Evolutionary conservation across 2,888 invertebrate genomes (phyloP).

Genomic region (Eupithecia insigniata): DNA sequence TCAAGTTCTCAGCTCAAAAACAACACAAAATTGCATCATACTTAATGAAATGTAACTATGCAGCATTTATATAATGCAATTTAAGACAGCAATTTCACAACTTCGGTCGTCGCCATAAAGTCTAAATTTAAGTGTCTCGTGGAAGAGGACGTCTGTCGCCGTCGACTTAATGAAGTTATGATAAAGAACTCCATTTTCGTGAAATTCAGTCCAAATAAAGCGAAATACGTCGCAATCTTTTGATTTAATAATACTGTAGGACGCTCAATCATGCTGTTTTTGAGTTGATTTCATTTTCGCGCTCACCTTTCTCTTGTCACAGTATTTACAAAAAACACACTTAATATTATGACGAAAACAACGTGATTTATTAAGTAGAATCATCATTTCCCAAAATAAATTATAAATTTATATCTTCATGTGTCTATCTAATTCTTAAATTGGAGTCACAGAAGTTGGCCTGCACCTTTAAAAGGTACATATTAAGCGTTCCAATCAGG

Average conservation of each 20-base stretch:
- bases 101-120: constrained; percentile 36
- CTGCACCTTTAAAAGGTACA: neutral
- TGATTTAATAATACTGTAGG: constrained; percentile 54
- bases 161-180: constrained; percentile 66
- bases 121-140: constrained; percentile 47
- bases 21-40: constrained; percentile 12
- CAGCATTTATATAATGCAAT: constrained; percentile 30
- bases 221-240: constrained; percentile 58
- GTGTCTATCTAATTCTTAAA: neutral
- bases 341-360: neutral
- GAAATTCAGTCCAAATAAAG: constrained; percentile 61
- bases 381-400: neutral
- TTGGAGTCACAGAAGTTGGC: neutral
- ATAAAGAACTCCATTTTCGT: constrained; percentile 67
- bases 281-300: neutral
- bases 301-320: neutral
- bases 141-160: constrained; percentile 48
- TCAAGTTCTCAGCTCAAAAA: neutral
- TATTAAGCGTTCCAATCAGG: neutral
- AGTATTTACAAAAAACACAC: neutral
- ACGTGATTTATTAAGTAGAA: neutral
- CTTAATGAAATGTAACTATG: constrained; percentile 11
- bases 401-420: neutral
- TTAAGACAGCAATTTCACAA: constrained; percentile 24
- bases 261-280: neutral